phyloP scores from a whole-genome alignment of 2,888 invertebrate genomes.

The Eilema caniola region DNA sequence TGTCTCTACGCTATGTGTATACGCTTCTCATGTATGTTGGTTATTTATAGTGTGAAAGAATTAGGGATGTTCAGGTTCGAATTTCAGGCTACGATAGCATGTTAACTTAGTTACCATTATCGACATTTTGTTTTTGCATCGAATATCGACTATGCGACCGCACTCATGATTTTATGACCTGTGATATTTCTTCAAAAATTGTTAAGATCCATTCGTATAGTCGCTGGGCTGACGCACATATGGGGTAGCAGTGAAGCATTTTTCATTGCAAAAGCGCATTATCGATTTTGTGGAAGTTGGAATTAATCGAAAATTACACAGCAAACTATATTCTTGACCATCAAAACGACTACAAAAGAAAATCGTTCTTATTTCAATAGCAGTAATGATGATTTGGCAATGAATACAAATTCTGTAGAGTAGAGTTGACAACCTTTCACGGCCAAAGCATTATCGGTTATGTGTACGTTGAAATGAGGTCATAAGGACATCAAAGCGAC shows the following conservation, averaged over 20 bases:
- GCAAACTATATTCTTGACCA: no score
- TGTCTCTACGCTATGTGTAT: conserved; percentile 35
- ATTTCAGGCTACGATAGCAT: conserved; percentile 25
- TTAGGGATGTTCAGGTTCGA: conserved; percentile 30
- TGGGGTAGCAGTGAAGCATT: neutral
- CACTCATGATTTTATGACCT: conserved; percentile 45
- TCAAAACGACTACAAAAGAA: neutral
- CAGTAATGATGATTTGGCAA: neutral
- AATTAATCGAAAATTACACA: no score
- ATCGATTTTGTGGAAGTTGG: neutral
- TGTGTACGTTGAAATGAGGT: neutral
- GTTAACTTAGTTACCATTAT: conserved; percentile 47
- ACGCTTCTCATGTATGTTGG: conserved; percentile 44
- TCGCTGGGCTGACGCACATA: neutral
- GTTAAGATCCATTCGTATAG: conserved; percentile 36
- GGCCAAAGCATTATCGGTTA: neutral
- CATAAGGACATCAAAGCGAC: neutral
- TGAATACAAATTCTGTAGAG: no score
- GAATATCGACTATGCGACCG: conserved; percentile 46
- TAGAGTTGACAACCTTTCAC: no score
- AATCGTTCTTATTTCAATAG: neutral
- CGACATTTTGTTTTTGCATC: conserved; percentile 34
- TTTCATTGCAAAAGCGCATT: neutral
- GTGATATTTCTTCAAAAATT: conserved; percentile 51
- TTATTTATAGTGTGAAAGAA: conserved; percentile 46